A percentile compares a stretch with the other conserved stretches of the same genome.
Evolutionary conservation across 2,888 invertebrate genomes (phyloP).

Genomic region (Antheraea assamensis): DNA sequence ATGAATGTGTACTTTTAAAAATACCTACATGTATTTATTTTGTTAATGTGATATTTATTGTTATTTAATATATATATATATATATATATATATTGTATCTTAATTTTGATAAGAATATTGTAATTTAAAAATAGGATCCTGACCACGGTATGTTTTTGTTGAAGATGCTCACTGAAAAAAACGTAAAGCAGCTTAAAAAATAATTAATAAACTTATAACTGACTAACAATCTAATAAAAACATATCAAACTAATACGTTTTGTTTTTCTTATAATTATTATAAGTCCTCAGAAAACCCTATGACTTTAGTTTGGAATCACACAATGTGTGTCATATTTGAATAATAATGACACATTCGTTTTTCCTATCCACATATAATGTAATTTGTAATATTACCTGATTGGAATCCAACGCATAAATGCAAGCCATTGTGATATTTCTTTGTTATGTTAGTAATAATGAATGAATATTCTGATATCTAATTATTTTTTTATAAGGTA

Average conservation of each 20-base stretch:
- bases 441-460: no score
- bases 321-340: no score
- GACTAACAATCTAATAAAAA: background rate
- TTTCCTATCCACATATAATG: no score
- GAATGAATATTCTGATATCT: no score
- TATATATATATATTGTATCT: background rate
- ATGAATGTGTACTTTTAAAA: background rate
- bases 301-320: no score
- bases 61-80: background rate
- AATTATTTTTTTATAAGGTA: no score
- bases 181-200: background rate
- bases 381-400: no score
- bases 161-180: background rate
- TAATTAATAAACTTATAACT: background rate
- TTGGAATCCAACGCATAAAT: no score
- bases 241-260: background rate
- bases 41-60: conserved; percentile 1
- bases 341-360: no score
- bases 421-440: no score
- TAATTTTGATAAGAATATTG: background rate
- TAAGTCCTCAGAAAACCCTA: no score
- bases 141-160: background rate
- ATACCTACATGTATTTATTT: background rate
- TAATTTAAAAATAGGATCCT: background rate
- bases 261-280: background rate